A percentile compares a stretch with the other conserved stretches of the same genome.
Evolutionary conservation across 2,797 vertebrate species (phyloP).

Genomic region (Galaxias olidus): DNA sequence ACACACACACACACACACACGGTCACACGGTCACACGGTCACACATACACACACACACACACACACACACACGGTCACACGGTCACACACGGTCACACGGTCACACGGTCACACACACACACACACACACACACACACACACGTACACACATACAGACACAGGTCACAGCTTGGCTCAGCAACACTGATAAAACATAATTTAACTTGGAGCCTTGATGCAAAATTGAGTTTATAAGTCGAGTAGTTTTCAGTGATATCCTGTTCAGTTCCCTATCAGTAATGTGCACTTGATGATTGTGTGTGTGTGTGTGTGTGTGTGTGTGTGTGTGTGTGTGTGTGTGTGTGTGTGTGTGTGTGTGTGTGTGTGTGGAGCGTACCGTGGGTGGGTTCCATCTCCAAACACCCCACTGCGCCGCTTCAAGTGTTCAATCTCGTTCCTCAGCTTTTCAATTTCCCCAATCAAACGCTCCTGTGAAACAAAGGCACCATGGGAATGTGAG

Average conservation of each 20-base stretch:
- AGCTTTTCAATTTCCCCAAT: slow-evolving; percentile 95
- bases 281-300: neutral
- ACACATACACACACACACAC: neutral
- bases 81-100: neutral
- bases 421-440: slow-evolving; percentile 90
- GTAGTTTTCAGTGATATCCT: too few relatives aligned
- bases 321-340: neutral
- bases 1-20: slow-evolving; percentile 5
- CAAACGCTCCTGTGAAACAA: slow-evolving; percentile 80
- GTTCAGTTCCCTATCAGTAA: too few relatives aligned
- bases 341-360: slow-evolving; percentile 7
- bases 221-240: too few relatives aligned
- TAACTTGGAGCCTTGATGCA: too few relatives aligned
- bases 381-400: slow-evolving; percentile 86
- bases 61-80: neutral
- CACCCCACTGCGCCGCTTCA: slow-evolving; percentile 87
- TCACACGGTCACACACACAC: neutral
- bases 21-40: too few relatives aligned
- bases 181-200: neutral
- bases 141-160: neutral
- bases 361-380: slow-evolving; percentile 71
- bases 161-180: neutral
- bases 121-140: neutral
- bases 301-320: neutral
- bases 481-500: neutral